Conservation (phyloP, 2,888 invertebrate species). For the Clivina fossor region DNA sequence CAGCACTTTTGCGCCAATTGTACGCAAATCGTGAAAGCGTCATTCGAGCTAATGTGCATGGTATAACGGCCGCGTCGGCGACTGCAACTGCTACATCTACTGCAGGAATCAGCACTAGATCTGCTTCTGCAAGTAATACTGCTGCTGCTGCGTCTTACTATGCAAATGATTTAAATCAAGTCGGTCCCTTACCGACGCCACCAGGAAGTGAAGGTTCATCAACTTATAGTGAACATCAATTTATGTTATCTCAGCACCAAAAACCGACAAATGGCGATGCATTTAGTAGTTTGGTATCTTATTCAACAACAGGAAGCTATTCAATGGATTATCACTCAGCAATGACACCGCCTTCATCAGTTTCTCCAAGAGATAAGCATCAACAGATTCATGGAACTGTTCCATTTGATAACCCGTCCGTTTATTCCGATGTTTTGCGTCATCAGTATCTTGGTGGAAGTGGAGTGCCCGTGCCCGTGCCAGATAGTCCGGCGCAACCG, state of each 20-base stretch:
- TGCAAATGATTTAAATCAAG: constrained; percentile 61
- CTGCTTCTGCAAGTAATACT: constrained; percentile 28
- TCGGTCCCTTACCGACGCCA: constrained; percentile 82
- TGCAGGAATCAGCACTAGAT: constrained; percentile 43
- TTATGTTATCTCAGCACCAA: constrained; percentile 58
- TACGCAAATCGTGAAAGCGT: constrained; percentile 95
- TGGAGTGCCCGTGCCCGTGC: constrained; percentile 58
- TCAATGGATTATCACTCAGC: constrained; percentile 85
- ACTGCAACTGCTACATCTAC: constrained; percentile 8
- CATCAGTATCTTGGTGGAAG: constrained; percentile 66
- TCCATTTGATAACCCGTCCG: constrained; percentile 53
- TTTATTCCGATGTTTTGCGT: constrained; percentile 58
- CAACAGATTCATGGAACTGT: constrained; percentile 62
- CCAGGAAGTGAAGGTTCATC: constrained; percentile 84
- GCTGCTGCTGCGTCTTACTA: constrained; percentile 50
- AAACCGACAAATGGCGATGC: constrained; percentile 54
- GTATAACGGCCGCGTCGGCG: constrained; percentile 54
- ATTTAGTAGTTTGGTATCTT: constrained; percentile 60
- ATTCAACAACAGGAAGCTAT: constrained; percentile 53
- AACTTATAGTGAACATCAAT: constrained; percentile 69
- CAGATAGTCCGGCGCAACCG: constrained; percentile 63
- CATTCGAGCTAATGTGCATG: constrained; percentile 82
- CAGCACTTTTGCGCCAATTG: constrained; percentile 83
- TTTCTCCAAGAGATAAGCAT: constrained; percentile 86
- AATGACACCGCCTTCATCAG: constrained; percentile 97